Percentiles rank a stretch among this genome's conserved stretches.
Conservation (phyloP, 37 sponge, comb jelly and placozoan genomes). For the Lycopodina hypogea region DNA sequence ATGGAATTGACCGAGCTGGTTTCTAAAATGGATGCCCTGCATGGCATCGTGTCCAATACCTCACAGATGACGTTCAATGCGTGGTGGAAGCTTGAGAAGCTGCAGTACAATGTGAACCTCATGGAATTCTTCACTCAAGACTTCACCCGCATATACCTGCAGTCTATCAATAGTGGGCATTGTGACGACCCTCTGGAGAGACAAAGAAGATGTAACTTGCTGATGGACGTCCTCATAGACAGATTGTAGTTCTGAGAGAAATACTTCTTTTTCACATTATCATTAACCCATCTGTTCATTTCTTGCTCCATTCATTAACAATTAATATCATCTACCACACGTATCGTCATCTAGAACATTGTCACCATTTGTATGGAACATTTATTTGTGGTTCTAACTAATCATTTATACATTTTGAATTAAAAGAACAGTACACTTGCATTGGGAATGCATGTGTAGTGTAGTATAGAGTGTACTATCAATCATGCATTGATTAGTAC, state of each 20-base stretch:
- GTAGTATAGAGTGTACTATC: no score
- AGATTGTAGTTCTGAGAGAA: constrained; percentile 15
- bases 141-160: constrained; percentile 40
- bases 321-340: no score
- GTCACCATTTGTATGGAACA: no score
- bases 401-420: no score
- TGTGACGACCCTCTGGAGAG: constrained; percentile 52
- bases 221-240: constrained; percentile 49
- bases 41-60: constrained; percentile 32
- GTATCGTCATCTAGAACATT: no score
- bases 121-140: constrained; percentile 72
- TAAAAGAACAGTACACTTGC: no score
- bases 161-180: constrained; percentile 31
- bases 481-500: no score
- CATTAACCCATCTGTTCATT: no score
- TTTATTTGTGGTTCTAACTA: no score
- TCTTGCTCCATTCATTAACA: no score
- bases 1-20: constrained; percentile 36
- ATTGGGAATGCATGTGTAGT: no score
- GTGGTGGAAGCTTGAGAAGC: constrained; percentile 24
- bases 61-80: constrained; percentile 52
- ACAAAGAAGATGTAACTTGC: constrained; percentile 39
- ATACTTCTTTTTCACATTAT: background rate
- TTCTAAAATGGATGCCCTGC: constrained; percentile 25
- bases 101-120: constrained; percentile 37